Conservation (phyloP, 2,113 vertebrate genomes). For the Bambusicola thoracicus region DNA sequence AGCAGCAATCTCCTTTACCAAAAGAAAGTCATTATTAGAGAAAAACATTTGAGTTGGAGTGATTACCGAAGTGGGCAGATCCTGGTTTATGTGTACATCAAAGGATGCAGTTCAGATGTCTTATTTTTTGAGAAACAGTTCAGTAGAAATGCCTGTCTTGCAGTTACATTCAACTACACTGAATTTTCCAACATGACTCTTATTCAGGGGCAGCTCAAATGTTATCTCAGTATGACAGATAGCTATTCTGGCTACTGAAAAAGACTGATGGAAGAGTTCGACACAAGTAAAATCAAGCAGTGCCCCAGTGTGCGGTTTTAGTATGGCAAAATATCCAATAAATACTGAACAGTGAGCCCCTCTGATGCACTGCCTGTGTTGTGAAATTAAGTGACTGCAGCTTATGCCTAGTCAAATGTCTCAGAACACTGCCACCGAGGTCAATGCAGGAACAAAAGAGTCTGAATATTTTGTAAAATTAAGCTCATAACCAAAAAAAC, state of each 20-base stretch:
- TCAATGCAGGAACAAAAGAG: not conserved
- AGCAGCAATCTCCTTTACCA: not conserved
- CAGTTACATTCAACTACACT: not conserved
- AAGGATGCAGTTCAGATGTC: no score
- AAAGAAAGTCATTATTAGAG: not conserved
- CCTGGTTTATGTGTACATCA: not conserved
- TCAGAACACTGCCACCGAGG: not conserved
- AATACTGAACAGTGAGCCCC: not conserved
- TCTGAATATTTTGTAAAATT: not conserved
- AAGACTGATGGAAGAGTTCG: not conserved
- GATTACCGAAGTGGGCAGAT: not conserved
- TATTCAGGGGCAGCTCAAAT: fast-evolving
- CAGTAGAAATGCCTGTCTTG: not conserved
- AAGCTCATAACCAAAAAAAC: not conserved
- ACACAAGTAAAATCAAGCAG: not conserved
- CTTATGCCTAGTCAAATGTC: not conserved
- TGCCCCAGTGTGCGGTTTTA: fast-evolving
- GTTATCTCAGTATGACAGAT: not conserved
- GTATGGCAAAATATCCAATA: not conserved
- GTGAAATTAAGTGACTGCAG: not conserved
- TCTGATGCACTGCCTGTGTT: not conserved
- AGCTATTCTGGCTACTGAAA: not conserved
- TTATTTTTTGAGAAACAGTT: not conserved
- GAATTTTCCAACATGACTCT: not conserved
- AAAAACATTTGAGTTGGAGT: not conserved